These are phyloP conservation scores for Clarias pachynema DNA, from an alignment of 2,797 vertebrate genomes.

Conservation along the genomic window DNA sequence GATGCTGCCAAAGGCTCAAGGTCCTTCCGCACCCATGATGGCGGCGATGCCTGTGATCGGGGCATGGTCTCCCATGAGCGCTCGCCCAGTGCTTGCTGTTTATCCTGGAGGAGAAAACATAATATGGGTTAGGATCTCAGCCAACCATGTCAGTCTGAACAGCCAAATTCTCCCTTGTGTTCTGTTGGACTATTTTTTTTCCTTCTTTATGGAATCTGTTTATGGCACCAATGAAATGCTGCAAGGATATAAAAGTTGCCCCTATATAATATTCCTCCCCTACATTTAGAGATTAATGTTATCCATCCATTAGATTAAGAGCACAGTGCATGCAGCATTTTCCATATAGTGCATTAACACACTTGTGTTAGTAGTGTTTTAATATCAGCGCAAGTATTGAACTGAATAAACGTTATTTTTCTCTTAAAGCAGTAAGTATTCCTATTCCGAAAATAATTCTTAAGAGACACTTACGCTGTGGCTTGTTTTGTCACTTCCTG, in stretches of 20 bases:
- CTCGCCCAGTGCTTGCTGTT: slow-evolving; percentile 91
- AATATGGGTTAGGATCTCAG: not conserved
- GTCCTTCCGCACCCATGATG: slow-evolving; percentile 95
- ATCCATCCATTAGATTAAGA: not conserved
- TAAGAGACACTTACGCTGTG: slow-evolving; percentile 76
- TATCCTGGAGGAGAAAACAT: slow-evolving; percentile 77
- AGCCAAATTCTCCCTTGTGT: not conserved
- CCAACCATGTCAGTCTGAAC: not conserved
- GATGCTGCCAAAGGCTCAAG: slow-evolving; percentile 89
- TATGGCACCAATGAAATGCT: not conserved
- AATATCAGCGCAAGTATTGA: not conserved
- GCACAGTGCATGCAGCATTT: slow-evolving; percentile 2
- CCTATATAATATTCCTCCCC: no score
- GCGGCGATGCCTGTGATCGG: slow-evolving; percentile 88
- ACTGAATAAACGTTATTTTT: not conserved
- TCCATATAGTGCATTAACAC: not conserved
- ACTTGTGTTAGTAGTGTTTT: not conserved
- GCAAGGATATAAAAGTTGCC: not conserved
- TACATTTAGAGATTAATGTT: not conserved
- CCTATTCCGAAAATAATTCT: not conserved
- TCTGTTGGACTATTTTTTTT: not conserved
- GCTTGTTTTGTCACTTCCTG: slow-evolving; percentile 87
- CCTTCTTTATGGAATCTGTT: not conserved
- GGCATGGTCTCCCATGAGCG: slow-evolving; percentile 96
- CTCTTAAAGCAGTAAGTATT: not conserved